Base-by-base conservation (phyloP, 2,113 vertebrate species). In the Phainopepla nitens region DNA sequence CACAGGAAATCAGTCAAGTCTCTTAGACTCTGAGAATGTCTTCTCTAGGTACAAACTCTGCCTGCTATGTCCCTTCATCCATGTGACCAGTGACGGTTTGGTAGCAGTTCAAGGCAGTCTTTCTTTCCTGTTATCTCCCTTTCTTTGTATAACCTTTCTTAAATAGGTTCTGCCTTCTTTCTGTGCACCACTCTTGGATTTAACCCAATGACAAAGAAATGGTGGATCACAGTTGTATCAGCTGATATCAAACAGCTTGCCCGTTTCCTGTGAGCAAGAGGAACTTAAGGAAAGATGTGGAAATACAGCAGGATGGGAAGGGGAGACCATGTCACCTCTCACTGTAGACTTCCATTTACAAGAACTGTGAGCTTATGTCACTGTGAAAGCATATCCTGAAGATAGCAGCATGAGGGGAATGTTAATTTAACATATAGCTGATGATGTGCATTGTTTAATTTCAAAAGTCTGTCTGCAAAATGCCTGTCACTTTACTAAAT, bases 401-500 rank as follows among this genome's bases (percentile, higher is more conserved):
- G 72, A 31, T 10, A 76, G 54, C 42, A 88, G 27, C n/a, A 7
- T 39, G 35, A 66, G 35, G 17, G n/a, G 33, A 89, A 60, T 45
- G 44, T 51, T 82, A 22, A 64, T 78, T 96, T 87, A 65, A 94
- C 53, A 61, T 88, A 87, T 22, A 73, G 3, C 71, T 88, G 78
- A 56, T 73, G 27, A 35, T 13, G 11, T 36, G 22, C 51, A 39
- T 90, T 88, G 49, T 72, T 92, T 97, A 19, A 51, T 93, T 94
- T 78, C 91, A 93, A 4, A 83, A 94, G 65, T 45, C 45, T 82
- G n/a, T 81, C 60, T 94, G 72, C 31, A 68, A 44, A 89, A 93
- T 14, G 7, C 79, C 58, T 90, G 56, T 81, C 83, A 92, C 68
- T 95, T 94, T 83, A 71, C 69, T 89, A 92, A 94, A 87, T 83